Evolutionary conservation across 2,888 invertebrate species (phyloP).

Genomic region (Tetanocera ferruginea): DNA sequence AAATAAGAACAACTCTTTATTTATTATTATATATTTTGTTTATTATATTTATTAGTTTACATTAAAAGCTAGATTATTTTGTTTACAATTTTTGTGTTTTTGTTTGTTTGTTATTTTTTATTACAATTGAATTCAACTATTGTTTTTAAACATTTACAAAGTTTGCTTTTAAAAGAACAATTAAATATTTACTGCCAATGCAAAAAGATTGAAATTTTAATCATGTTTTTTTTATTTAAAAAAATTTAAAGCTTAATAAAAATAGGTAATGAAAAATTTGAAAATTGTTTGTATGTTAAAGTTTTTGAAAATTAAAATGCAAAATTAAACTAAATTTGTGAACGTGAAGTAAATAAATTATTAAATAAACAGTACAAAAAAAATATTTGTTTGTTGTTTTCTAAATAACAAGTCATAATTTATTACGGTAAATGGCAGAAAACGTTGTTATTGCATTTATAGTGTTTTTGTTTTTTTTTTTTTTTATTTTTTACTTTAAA

Average conservation of each 20-base stretch:
- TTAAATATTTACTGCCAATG: conserved; percentile 64
- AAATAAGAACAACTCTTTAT: not conserved
- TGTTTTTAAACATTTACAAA: conserved; percentile 62
- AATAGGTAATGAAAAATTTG: conserved; percentile 44
- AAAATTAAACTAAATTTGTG: conserved; percentile 20
- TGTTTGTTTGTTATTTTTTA: conserved; percentile 49
- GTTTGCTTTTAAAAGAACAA: conserved; percentile 36
- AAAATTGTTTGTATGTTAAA: conserved; percentile 19
- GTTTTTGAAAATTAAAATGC: conserved; percentile 58
- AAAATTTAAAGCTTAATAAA: conserved; percentile 48
- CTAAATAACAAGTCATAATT: conserved; percentile 42
- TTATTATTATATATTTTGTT: conserved; percentile 49
- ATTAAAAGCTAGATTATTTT: conserved; percentile 61
- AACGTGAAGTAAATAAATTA: conserved; percentile 18
- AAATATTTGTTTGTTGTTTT: conserved; percentile 38
- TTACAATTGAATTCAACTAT: conserved; percentile 65
- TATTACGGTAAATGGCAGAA: conserved; percentile 30
- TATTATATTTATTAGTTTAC: conserved; percentile 63
- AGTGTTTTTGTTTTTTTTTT: not conserved
- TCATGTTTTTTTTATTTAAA: conserved; percentile 4
- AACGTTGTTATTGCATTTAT: conserved; percentile 5
- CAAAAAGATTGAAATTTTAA: conserved; percentile 59
- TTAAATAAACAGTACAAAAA: conserved; percentile 21
- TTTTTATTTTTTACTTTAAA: not conserved
- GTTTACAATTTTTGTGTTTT: conserved; percentile 49